Conservation (phyloP, 2,888 invertebrate species). For the Standfussiana lucernea region DNA sequence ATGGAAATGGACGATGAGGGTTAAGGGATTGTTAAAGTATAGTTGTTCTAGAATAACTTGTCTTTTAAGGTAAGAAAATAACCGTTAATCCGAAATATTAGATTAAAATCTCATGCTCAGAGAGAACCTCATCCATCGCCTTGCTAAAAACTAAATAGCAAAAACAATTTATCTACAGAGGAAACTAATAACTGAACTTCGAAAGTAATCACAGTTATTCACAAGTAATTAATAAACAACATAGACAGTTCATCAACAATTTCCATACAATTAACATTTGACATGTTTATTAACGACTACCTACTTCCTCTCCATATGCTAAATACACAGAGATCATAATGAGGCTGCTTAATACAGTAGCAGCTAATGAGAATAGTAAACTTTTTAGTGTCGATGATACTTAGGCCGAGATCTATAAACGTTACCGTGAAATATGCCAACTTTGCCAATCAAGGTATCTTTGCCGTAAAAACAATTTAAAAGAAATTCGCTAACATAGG, state of each 20-base stretch:
- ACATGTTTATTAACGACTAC: slow-evolving; percentile 76
- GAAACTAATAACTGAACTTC: neutral
- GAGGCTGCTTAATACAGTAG: slow-evolving; percentile 71
- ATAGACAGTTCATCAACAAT: slow-evolving; percentile 58
- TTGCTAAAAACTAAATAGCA: neutral
- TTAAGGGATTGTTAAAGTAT: neutral
- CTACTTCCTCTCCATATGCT: slow-evolving; percentile 73
- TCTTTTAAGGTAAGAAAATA: neutral
- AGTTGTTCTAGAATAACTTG: neutral
- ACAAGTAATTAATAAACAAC: slow-evolving; percentile 36
- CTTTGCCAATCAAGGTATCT: no score
- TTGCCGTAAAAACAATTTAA: no score
- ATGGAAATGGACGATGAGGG: no score
- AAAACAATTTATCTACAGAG: neutral
- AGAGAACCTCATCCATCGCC: neutral
- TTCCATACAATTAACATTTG: slow-evolving; percentile 79
- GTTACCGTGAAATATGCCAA: no score
- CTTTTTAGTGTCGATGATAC: slow-evolving; percentile 61
- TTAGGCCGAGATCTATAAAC: slow-evolving; percentile 1
- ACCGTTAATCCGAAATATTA: neutral
- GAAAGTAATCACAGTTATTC: neutral
- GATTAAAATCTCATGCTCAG: no score
- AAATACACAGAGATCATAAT: slow-evolving; percentile 69
- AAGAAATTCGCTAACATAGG: no score
- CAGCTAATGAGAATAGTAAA: slow-evolving; percentile 66